Evolutionary conservation across 2,888 invertebrate genomes (phyloP).

Genomic region (Troides aeacus): DNA sequence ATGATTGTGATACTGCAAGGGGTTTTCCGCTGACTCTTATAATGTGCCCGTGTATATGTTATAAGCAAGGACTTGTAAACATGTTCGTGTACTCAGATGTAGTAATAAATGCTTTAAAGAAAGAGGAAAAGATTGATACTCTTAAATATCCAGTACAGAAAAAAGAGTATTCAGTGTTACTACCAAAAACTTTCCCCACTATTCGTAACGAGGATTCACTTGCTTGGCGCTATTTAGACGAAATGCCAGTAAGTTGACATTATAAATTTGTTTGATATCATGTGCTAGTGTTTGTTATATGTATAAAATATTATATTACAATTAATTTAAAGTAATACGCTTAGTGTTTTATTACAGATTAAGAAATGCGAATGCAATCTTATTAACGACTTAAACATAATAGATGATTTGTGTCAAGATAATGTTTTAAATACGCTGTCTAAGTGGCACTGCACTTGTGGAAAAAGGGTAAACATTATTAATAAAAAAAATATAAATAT

Average conservation of each 20-base stretch:
- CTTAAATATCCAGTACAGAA: slow-evolving; percentile 50
- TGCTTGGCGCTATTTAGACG: slow-evolving; percentile 63
- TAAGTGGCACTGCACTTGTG: slow-evolving; percentile 72
- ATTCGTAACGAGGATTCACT: slow-evolving; percentile 56
- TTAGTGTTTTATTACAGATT: slow-evolving; percentile 48
- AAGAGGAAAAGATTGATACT: slow-evolving; percentile 50
- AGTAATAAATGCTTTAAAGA: slow-evolving; percentile 51
- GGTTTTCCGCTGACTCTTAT: slow-evolving; percentile 68
- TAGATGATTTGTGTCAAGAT: slow-evolving; percentile 68
- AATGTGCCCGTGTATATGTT: slow-evolving; percentile 55
- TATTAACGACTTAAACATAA: slow-evolving; percentile 58
- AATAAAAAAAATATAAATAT: not conserved
- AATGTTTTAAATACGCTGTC: slow-evolving; percentile 66
- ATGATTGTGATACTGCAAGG: slow-evolving; percentile 49
- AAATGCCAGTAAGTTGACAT: slow-evolving; percentile 50
- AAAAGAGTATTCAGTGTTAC: slow-evolving; percentile 60
- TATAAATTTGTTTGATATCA: no score
- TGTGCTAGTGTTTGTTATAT: no score
- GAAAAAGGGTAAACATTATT: slow-evolving; percentile 56
- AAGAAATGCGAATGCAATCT: slow-evolving; percentile 73
- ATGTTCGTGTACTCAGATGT: slow-evolving; percentile 50
- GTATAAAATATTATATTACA: no score
- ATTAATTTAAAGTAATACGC: not conserved
- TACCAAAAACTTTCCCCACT: slow-evolving; percentile 60
- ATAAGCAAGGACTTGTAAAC: slow-evolving; percentile 54